Conservation (phyloP, 1,140 invertebrate genomes). For the Orchestia grillus region DNA sequence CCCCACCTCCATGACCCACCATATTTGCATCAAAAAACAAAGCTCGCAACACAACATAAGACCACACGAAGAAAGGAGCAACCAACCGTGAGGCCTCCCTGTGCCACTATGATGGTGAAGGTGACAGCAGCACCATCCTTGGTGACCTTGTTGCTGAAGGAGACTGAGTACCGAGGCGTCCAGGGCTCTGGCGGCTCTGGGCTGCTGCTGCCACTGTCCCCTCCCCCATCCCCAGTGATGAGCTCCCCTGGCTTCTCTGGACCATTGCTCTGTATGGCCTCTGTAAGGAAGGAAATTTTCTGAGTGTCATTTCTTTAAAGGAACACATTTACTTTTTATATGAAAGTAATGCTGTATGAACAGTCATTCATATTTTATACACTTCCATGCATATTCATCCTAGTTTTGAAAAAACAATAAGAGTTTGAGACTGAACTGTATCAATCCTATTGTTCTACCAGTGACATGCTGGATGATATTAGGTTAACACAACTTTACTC, state of each 20-base stretch:
- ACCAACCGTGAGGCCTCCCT: slow-evolving; percentile 39
- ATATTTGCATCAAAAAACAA: too few relatives aligned
- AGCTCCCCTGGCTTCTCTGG: slow-evolving; percentile 2
- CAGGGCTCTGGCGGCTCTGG: slow-evolving; percentile 69
- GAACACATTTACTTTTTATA: too few relatives aligned
- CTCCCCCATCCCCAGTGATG: neutral
- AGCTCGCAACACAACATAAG: too few relatives aligned
- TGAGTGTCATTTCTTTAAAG: neutral
- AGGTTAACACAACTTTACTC: too few relatives aligned
- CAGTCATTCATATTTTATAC: too few relatives aligned
- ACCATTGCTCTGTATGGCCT: neutral
- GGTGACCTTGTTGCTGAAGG: slow-evolving; percentile 71
- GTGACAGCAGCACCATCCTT: slow-evolving; percentile 72
- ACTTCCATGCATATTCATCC: too few relatives aligned
- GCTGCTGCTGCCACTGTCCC: slow-evolving; percentile 58
- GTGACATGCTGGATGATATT: too few relatives aligned
- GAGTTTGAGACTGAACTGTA: too few relatives aligned
- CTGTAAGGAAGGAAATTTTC: neutral
- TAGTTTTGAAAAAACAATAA: too few relatives aligned
- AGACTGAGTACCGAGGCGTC: slow-evolving; percentile 70
- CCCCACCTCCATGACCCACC: too few relatives aligned
- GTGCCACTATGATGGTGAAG: slow-evolving; percentile 68
- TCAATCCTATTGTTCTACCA: too few relatives aligned
- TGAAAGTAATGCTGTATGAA: too few relatives aligned
- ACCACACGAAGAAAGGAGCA: slow-evolving; percentile 69